Base-by-base conservation (phyloP, 23 tunicate species). In the Corella eumyota region DNA sequence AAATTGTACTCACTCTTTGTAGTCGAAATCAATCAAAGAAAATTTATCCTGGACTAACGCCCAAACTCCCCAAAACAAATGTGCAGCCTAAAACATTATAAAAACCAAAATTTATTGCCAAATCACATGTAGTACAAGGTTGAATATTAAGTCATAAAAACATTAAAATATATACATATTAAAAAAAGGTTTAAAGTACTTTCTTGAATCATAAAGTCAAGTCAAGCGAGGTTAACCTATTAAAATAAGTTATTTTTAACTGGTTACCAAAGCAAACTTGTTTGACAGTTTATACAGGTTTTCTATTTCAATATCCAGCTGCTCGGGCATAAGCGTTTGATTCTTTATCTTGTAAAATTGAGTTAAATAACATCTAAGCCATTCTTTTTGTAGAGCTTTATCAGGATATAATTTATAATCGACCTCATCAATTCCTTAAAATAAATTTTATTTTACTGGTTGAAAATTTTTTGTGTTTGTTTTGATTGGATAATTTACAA, bases 61-160 rank as follows among this genome's bases (percentile, higher is more conserved):
- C 95, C 95, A 86, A 7, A 70, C 66, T 58, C 79, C 85, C 95
- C 95, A 86, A 25, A 71, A 22, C 24, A 86, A 59, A 86, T 86
- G 95, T 19, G 85, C 34, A 11, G 80, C 80, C 95, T 86, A 47
- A 0, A 63, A 69, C 53, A 28, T 28, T 37, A 56, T 1, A 4
- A 4, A n/a, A n/a, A n/a, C n/a, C n/a, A n/a, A n/a, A n/a, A n/a
- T n/a, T n/a, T n/a, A n/a, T n/a, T n/a, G n/a, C n/a, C n/a, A n/a
- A n/a, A n/a, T n/a, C n/a, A n/a, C n/a, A n/a, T n/a, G n/a, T n/a
- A n/a, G n/a, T n/a, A n/a, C n/a, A n/a, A n/a, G n/a, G n/a, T n/a
- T n/a, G n/a, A n/a, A n/a, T n/a, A n/a, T n/a, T n/a, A n/a, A n/a
- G n/a, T n/a, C n/a, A n/a, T n/a, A n/a, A n/a, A n/a, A n/a, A n/a